Evolutionary conservation across 2,113 vertebrate genomes (phyloP).

Genomic region (Odocoileus hemionus): DNA sequence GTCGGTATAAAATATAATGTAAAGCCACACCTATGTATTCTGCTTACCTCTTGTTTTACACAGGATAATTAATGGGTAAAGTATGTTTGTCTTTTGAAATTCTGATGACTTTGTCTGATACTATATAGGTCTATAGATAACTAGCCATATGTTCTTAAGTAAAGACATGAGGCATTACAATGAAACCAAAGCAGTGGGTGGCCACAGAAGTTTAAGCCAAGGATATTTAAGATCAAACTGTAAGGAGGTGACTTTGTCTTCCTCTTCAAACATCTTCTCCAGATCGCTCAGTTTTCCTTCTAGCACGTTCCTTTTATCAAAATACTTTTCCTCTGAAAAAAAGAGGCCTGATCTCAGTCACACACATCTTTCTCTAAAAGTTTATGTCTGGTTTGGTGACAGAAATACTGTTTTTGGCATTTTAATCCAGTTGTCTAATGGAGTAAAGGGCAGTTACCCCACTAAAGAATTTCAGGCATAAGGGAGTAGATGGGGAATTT

Average conservation of each 20-base stretch:
- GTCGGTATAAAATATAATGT: background rate
- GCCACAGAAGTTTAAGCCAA: background rate
- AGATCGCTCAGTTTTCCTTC: background rate
- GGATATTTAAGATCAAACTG: background rate
- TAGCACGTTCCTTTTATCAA: background rate
- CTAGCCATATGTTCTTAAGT: background rate
- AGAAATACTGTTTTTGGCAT: background rate
- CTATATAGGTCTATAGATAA: background rate
- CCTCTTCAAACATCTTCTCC: background rate
- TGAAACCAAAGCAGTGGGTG: background rate
- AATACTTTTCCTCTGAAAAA: background rate
- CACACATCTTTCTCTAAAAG: background rate
- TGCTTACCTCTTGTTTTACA: background rate
- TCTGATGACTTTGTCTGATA: background rate
- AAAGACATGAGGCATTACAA: background rate
- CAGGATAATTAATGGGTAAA: background rate
- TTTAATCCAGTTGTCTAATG: background rate
- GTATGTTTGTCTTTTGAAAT: background rate
- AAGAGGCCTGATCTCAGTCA: background rate
- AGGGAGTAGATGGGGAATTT: background rate
- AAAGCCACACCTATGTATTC: conserved; percentile 27
- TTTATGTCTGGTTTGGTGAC: background rate
- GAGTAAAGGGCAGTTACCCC: background rate
- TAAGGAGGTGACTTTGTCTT: background rate
- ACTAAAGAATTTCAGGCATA: background rate